Base-by-base conservation (phyloP, 1,140 invertebrate species). In the Macrobrachium rosenbergii region DNA sequence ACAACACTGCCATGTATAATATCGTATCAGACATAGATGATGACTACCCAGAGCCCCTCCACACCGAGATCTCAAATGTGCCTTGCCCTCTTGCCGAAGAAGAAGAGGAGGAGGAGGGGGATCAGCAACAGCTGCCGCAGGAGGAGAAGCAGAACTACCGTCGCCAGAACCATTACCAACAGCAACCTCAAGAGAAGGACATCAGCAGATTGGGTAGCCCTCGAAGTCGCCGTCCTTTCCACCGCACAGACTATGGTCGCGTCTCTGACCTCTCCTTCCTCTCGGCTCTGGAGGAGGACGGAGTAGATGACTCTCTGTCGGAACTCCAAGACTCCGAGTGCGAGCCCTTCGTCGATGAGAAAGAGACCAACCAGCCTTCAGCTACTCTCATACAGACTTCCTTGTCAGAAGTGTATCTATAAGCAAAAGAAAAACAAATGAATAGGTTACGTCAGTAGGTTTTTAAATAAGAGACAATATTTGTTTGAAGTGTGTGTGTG, bases 331-430 rank as follows among this genome's bases (percentile, higher is more conserved):
- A 87, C 37, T 87, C 84, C 0, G 84, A 87, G 59, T 82, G 73
- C 67, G 84, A 87, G 14, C 62, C 84, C n/a, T 17, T 72, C 52
- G 52, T 52, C 52, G 52, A 52, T 16, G 77, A 80, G 10, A 73
- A 62, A 62, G 28, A 23, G 21, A 75, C 19, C 60, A 64, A 81
- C 67, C 84, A 58, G 43, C 84, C 60, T 23, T 52, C 84, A 72
- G 78, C 84, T 43, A 87, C 84, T 45, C 77, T 87, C 11, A 81
- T 87, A n/a, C 84, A 87, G 78, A 87, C 84, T 19, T 87, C 84
- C 17, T 69, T 73, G n/a, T 87, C 84, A 63, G 84, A 87, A 69
- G 84, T 87, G 3, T 87, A 73, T 60, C 62, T 87, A 67, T 87
- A 81, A 58, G 75, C 16, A 58, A 19, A 12, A 21, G n/a, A 77